Conservation (phyloP, 2,797 vertebrate species). For the Apogon talboti region DNA sequence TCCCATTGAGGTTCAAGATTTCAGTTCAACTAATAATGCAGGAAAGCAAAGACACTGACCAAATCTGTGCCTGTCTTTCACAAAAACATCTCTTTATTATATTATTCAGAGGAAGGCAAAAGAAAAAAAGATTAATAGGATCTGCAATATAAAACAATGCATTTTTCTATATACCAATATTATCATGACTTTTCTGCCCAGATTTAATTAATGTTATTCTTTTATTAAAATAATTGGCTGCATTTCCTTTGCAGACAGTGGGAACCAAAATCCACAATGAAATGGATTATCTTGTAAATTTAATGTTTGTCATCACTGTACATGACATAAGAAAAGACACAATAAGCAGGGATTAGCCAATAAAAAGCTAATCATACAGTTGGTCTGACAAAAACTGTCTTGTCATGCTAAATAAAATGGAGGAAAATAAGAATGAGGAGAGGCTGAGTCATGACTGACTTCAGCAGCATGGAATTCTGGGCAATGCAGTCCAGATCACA, state of each 20-base stretch:
- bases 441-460: conserved; percentile 69
- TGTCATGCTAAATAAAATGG: conserved; percentile 76
- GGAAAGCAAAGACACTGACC: not conserved
- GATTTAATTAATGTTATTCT: not conserved
- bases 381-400: conserved; percentile 40
- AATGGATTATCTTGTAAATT: not conserved
- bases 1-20: conserved; percentile 1
- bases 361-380: conserved; percentile 2
- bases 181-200: not conserved
- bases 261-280: conserved; percentile 14
- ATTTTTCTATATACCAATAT: not conserved
- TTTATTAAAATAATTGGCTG: not conserved
- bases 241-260: conserved; percentile 19
- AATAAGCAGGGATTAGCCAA: conserved; percentile 21
- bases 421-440: conserved; percentile 65
- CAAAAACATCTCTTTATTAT: not conserved
- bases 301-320: not conserved
- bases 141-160: not conserved
- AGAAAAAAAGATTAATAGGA: not conserved
- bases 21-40: not conserved
- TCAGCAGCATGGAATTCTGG: conserved; percentile 74
- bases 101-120: not conserved
- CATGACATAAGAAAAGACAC: conserved; percentile 8
- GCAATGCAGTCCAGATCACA: conserved; percentile 70
- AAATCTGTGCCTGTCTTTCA: not conserved